Percentiles rank a stretch among this genome's conserved stretches.
Evolutionary conservation across 2,113 vertebrate species (phyloP).

Genomic region (Saccopteryx bilineata): DNA sequence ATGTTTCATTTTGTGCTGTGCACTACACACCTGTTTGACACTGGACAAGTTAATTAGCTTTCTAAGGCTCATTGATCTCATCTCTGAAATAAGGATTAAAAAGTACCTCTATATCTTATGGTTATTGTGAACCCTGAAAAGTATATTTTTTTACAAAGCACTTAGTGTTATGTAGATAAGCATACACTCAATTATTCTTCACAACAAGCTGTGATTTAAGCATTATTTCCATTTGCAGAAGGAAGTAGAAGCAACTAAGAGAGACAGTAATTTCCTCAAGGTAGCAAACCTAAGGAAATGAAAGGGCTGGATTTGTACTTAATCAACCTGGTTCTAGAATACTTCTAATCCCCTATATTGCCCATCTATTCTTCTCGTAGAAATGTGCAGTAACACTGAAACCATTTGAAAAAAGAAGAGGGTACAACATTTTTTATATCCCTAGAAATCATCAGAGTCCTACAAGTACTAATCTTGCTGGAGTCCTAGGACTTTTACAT

Average conservation of each 20-base stretch:
- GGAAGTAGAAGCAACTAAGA: background rate
- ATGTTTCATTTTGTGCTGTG: constrained; percentile 53
- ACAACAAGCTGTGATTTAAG: background rate
- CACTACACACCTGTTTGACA: constrained; percentile 51
- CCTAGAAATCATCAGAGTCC: background rate
- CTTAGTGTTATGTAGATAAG: constrained; percentile 38
- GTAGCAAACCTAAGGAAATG: background rate
- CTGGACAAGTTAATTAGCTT: constrained; percentile 50
- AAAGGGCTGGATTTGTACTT: background rate
- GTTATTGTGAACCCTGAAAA: background rate
- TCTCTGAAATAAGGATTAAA: constrained; percentile 35
- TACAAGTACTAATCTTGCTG: background rate
- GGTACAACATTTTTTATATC: background rate
- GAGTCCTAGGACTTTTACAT: background rate
- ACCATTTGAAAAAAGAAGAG: background rate
- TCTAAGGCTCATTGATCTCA: constrained; percentile 29
- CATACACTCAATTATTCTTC: background rate
- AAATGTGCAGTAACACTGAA: background rate
- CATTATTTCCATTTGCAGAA: background rate
- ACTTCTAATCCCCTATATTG: background rate
- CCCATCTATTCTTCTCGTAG: background rate
- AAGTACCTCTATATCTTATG: background rate
- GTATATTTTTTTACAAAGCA: constrained; percentile 1
- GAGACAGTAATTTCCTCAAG: background rate
- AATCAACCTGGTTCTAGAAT: background rate